Conservation (phyloP, 2,888 invertebrate species). For the Volucella inanis region DNA sequence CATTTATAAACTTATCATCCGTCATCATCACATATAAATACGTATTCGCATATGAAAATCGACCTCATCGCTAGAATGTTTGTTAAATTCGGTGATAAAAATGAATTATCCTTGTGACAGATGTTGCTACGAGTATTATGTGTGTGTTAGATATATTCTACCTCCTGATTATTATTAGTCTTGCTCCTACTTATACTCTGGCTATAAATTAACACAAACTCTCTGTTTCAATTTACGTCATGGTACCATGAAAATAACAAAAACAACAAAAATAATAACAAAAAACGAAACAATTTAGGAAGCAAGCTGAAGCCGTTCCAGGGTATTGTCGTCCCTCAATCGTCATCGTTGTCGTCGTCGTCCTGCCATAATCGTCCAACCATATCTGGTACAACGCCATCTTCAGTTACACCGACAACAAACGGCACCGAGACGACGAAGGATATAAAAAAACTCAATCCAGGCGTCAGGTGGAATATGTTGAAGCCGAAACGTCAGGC, state of each 20-base stretch:
- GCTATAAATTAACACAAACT: constrained; percentile 21
- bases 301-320: constrained; percentile 73
- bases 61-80: constrained; percentile 14
- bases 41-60: not conserved
- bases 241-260: not conserved
- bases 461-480: constrained; percentile 81
- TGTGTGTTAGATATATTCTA: constrained; percentile 16
- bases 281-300: constrained; percentile 52
- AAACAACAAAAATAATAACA: not conserved
- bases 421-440: constrained; percentile 58
- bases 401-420: constrained; percentile 21
- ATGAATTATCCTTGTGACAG: constrained; percentile 32
- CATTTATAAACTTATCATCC: constrained; percentile 13
- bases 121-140: not conserved
- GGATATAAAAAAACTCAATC: constrained; percentile 76
- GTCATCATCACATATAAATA: not conserved
- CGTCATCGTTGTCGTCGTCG: constrained; percentile 43
- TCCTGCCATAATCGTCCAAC: constrained; percentile 26
- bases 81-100: constrained; percentile 35
- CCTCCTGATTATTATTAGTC: constrained; percentile 3
- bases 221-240: constrained; percentile 56
- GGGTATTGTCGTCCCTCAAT: constrained; percentile 47
- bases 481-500: constrained; percentile 82
- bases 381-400: constrained; percentile 30
- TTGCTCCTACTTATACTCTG: not conserved